Base-by-base conservation (phyloP, 2,113 vertebrate genomes). In the Sminthopsis crassicaudata region DNA sequence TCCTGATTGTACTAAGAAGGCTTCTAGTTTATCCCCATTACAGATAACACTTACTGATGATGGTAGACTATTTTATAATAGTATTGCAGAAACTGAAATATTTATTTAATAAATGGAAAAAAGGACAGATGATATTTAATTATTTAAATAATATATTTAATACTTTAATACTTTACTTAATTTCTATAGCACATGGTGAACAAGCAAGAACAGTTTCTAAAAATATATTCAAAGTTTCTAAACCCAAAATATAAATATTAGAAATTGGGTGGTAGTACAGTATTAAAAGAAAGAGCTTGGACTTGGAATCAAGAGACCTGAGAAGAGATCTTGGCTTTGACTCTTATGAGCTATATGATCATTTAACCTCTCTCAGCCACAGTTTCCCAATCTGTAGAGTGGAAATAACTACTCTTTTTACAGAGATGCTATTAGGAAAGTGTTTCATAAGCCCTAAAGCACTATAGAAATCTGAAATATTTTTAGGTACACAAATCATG, bases 111-210 rank as follows among this genome's bases (percentile, higher is more conserved):
- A 92, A 90, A 0, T 36, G 57, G 90, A 96, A 93, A 96, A 42
- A 67, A 36, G 92, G 94, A 53, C 76, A 95, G 94, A 84, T 54
- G 67, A 95, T 57, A 27, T 91, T 67, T 94, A n/a, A n/a, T n/a
- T n/a, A n/a, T n/a, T n/a, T n/a, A n/a, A n/a, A n/a, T n/a, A n/a
- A n/a, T n/a, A 16, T 53, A 60, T 48, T 48, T 48, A 48, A 48
- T 48, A 48, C n/a, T 30, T 52, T 92, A 76, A 27, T 94, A 90
- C 95, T 90, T 91, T 51, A 89, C 57, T 2, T 67, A 14, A 84
- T 95, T 46, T 10, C 0, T 42, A 67, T 0, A 1, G 90, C 84
- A 89, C 91, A 46, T 2, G 53, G 90, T 0, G 5, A 90, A 46
- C 60, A 42, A 84, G n/a, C 19, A 84, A 42, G 67, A 84, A 42